These are phyloP conservation scores for Zelleria hepariella DNA, from an alignment of 2,888 invertebrate species.

Conservation along the genomic window DNA sequence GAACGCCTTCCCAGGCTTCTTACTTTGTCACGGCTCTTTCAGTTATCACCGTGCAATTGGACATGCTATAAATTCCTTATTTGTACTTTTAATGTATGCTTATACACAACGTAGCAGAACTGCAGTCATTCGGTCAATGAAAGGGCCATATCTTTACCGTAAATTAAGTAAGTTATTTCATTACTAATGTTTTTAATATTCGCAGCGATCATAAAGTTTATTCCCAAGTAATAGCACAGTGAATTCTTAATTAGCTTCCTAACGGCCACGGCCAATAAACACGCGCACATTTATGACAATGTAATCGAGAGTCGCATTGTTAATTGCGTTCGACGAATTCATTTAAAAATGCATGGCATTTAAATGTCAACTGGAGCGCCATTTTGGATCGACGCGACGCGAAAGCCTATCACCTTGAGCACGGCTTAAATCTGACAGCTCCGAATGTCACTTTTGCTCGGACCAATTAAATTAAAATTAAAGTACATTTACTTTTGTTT, in stretches of 20 bases:
- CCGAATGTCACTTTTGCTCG: conserved; percentile 64
- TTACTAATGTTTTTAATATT: conserved; percentile 38
- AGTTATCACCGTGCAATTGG: neutral
- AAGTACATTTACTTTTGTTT: conserved; percentile 43
- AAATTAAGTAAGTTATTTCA: conserved; percentile 33
- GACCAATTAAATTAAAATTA: conserved; percentile 56
- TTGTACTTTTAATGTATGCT: neutral
- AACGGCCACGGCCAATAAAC: conserved; percentile 39
- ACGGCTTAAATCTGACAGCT: conserved; percentile 69
- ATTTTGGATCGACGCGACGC: conserved; percentile 53
- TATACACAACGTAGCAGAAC: neutral
- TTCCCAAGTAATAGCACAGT: conserved; percentile 38
- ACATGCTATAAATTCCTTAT: neutral
- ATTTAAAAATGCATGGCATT: conserved; percentile 71
- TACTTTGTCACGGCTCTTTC: neutral
- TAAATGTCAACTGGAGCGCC: conserved; percentile 68
- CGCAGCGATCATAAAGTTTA: conserved; percentile 44
- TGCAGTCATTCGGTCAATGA: conserved; percentile 1
- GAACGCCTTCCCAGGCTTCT: conserved; percentile 1
- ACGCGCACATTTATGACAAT: conserved; percentile 55
- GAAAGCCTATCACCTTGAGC: conserved; percentile 69
- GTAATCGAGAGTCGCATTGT: conserved; percentile 61
- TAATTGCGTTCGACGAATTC: conserved; percentile 63
- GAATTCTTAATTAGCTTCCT: conserved; percentile 47
- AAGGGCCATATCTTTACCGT: conserved; percentile 27